Evolutionary conservation across 2,113 vertebrate genomes (phyloP), one percentile per base, ranked within the genome.

Genomic region (Romanogobio albipinnatus): DNA sequence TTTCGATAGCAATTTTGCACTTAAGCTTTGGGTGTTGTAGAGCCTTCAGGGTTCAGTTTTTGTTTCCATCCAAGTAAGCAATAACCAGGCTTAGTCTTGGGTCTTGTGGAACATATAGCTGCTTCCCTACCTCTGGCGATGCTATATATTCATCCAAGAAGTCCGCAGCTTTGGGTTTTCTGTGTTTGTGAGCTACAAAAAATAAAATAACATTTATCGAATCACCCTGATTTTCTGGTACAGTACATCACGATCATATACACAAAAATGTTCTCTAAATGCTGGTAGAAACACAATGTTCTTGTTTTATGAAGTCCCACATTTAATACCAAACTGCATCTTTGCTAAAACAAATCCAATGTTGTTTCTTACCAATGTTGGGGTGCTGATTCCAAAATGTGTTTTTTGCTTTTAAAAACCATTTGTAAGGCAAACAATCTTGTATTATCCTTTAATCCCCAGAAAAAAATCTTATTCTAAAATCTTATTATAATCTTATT

Each of bases 51-150:
- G 2, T 68, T 53, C 22, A 84, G 70, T 70, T 56, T 61, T 62
- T 58, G 33, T 26, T 78, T 70, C 10, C 9, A 51, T 71, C 56
- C 39, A 85, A 68, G 62, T 45, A 77, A 76, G 74, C 73, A 83
- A 83, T 83, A 73, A 76, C 58, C 45, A 53, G 53, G 39, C 53
- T 85, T 33, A 78, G 71, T 84, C 39, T 79, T 0, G 4, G 15
- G 49, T 58, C 13, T 58, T 1, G 14, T 15, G 17, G n/a, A 79
- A 71, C 76, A 39, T 43, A 26, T 51, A 76, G 49, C 58, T 14
- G 29, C n/a, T 70, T 66, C 5, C 47, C 9, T 17, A 24, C 15
- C 22, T 64, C 64, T 79, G 76, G 64, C 39, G 0, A 71, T 66
- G 62, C n/a, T 79, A 22, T 15, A 77, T 59, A 39, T 45, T 79